Conservation (phyloP, 23 tunicate species). For the Oikopleura dioica region DNA sequence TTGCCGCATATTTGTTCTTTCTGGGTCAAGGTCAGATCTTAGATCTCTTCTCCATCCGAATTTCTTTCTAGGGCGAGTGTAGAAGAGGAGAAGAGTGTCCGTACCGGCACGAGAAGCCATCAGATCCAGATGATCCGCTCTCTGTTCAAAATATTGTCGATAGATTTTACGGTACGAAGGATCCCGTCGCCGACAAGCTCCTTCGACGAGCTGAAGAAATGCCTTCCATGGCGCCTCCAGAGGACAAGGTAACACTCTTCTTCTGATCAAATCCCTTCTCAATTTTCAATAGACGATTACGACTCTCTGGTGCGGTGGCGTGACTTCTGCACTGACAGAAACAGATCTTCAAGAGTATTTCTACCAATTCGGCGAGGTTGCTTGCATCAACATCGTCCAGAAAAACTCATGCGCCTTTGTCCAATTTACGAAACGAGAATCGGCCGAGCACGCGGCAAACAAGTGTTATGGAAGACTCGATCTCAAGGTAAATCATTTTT, state of each 20-base stretch:
- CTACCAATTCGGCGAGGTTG: slow-evolving; percentile 92
- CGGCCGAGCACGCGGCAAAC: slow-evolving; percentile 58
- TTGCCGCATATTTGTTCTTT: slow-evolving; percentile 91
- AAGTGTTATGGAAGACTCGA: slow-evolving; percentile 55
- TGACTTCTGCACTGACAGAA: slow-evolving; percentile 33
- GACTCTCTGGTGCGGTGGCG: slow-evolving; percentile 72
- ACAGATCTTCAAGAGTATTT: slow-evolving; percentile 62
- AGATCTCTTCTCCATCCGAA: neutral
- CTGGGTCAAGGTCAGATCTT: slow-evolving; percentile 69
- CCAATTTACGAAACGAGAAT: slow-evolving; percentile 61
- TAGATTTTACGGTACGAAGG: slow-evolving; percentile 92
- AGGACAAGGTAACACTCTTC: too few relatives aligned
- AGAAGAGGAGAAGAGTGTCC: slow-evolving; percentile 98
- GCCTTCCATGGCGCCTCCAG: too few relatives aligned
- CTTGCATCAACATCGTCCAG: slow-evolving; percentile 48
- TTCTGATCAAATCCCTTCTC: too few relatives aligned
- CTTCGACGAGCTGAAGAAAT: slow-evolving; percentile 31
- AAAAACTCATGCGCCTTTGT: slow-evolving; percentile 91
- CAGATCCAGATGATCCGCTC: slow-evolving; percentile 98
- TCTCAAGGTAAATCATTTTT: slow-evolving; percentile 30
- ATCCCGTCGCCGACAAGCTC: slow-evolving; percentile 87
- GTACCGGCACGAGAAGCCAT: slow-evolving; percentile 88
- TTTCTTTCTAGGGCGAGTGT: slow-evolving; percentile 38
- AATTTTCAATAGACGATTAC: slow-evolving; percentile 86
- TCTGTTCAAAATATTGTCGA: slow-evolving; percentile 97